phyloP scores from a whole-genome alignment of 1,140 invertebrate genomes.

The Melitaea cinxia region DNA sequence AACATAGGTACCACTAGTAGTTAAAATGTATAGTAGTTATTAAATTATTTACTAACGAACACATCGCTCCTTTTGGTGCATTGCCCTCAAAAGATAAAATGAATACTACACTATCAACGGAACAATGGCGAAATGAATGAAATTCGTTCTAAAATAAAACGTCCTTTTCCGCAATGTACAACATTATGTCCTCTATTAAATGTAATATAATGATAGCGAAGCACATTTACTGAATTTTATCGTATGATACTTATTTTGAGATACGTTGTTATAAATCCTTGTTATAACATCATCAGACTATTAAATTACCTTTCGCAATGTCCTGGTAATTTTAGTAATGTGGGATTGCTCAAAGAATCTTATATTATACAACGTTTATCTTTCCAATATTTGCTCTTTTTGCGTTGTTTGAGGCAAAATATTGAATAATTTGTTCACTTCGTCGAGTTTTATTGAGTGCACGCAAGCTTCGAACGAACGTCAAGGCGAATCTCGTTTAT shows the following conservation, averaged over 20 bases:
- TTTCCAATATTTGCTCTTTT: constrained; percentile 31
- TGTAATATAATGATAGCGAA: constrained; percentile 14
- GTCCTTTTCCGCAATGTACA: constrained; percentile 32
- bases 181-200: constrained; percentile 26
- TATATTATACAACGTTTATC: background rate
- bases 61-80: constrained; percentile 48
- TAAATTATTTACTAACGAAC: constrained; percentile 48
- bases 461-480: constrained; percentile 18
- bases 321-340: background rate
- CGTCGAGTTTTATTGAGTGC: constrained; percentile 8
- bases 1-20: too few species aligned
- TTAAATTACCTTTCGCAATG: background rate
- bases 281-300: background rate
- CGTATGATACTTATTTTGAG: background rate
- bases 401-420: constrained; percentile 23
- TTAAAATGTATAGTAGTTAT: background rate
- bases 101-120: constrained; percentile 38
- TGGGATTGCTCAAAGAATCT: background rate
- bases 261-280: background rate
- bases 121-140: constrained; percentile 44
- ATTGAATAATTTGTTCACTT: constrained; percentile 26
- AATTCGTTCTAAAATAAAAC: constrained; percentile 35
- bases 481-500: constrained; percentile 28
- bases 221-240: constrained; percentile 10
- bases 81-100: constrained; percentile 53